Evolutionary conservation across 1,140 invertebrate species (phyloP).

Genomic region (Scaptomyza montana): DNA sequence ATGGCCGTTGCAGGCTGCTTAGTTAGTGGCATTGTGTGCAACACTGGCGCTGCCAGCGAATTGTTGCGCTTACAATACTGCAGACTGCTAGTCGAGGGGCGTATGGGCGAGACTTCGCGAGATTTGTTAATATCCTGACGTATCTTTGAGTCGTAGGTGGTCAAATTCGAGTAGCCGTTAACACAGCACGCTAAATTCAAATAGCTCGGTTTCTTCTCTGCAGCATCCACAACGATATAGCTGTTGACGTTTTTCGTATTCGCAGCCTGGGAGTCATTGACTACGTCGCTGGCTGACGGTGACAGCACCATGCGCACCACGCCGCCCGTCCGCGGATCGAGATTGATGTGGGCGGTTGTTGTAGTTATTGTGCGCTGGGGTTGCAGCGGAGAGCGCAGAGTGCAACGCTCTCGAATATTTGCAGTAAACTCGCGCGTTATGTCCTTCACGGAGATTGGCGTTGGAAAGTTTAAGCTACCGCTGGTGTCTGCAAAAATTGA

Average conservation of each 20-base stretch:
- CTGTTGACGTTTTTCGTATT: background rate
- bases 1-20: constrained; percentile 47
- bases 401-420: constrained; percentile 84
- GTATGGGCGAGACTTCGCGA: constrained; percentile 88
- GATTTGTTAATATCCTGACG: constrained; percentile 88
- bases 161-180: constrained; percentile 93
- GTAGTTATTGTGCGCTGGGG: constrained; percentile 38
- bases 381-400: constrained; percentile 55
- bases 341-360: constrained; percentile 40
- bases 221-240: constrained; percentile 5
- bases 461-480: constrained; percentile 85
- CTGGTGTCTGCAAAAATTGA: constrained; percentile 72
- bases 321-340: constrained; percentile 50
- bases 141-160: constrained; percentile 91
- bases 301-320: constrained; percentile 72
- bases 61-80: constrained; percentile 86
- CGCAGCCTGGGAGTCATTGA: constrained; percentile 11
- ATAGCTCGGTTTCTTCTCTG: constrained; percentile 89
- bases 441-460: constrained; percentile 86
- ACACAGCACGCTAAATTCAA: constrained; percentile 94
- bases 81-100: constrained; percentile 85
- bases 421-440: constrained; percentile 86
- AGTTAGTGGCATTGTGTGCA: constrained; percentile 77
- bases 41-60: constrained; percentile 84
- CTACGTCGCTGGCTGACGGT: constrained; percentile 36